Evolutionary conservation across 2,888 invertebrate genomes (phyloP).

Genomic region (Agriotes lineatus): DNA sequence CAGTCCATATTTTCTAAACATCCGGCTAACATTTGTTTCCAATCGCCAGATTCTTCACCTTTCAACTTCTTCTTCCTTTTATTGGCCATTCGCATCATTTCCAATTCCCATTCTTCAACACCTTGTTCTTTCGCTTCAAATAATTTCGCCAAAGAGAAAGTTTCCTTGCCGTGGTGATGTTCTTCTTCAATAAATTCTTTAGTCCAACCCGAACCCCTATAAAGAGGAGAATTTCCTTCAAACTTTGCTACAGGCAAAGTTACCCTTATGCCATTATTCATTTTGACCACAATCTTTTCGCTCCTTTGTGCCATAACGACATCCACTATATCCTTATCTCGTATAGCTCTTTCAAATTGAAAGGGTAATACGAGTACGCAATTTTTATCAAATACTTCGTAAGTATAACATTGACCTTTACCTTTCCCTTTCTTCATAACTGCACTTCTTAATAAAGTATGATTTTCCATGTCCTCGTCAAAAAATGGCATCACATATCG

Average conservation of each 20-base stretch:
- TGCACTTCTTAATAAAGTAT: slow-evolving; percentile 59
- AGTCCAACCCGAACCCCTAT: slow-evolving; percentile 65
- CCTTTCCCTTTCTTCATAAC: slow-evolving; percentile 70
- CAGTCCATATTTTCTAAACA: slow-evolving; percentile 73
- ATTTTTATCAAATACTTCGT: slow-evolving; percentile 78
- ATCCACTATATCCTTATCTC: slow-evolving; percentile 81
- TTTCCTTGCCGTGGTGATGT: slow-evolving; percentile 63
- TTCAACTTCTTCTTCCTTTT: slow-evolving; percentile 61
- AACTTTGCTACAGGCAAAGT: slow-evolving; percentile 71
- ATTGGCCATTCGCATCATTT: slow-evolving; percentile 62
- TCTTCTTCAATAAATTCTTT: slow-evolving; percentile 68
- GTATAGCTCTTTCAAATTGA: slow-evolving; percentile 79
- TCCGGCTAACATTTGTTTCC: slow-evolving; percentile 69
- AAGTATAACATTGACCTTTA: slow-evolving; percentile 74
- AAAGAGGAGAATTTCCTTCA: slow-evolving; percentile 54
- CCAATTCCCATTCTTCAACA: slow-evolving; percentile 63
- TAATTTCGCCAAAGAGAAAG: slow-evolving; percentile 73
- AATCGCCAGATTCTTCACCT: slow-evolving; percentile 58
- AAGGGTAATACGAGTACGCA: slow-evolving; percentile 80
- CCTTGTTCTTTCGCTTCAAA: slow-evolving; percentile 66
- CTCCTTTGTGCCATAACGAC: slow-evolving; percentile 82
- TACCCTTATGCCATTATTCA: slow-evolving; percentile 77
- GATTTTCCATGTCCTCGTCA: slow-evolving; percentile 62
- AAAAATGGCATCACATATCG: slow-evolving; percentile 61
- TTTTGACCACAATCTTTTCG: slow-evolving; percentile 78